Evolutionary conservation across 2,113 vertebrate species (phyloP).

Genomic region (Ophiodon elongatus): DNA sequence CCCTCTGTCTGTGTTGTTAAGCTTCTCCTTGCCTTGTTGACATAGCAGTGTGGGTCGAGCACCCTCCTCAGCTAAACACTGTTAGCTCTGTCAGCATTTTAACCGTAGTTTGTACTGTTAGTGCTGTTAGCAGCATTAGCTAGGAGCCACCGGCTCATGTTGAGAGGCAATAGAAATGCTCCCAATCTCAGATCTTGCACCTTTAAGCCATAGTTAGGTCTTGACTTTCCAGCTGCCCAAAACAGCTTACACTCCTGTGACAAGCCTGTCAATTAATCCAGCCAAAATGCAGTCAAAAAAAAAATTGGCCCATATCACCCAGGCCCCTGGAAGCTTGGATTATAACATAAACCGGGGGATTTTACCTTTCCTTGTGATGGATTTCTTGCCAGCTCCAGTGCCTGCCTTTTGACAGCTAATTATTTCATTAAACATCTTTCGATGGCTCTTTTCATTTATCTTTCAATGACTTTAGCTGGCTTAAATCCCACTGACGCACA

Average conservation of each 20-base stretch:
- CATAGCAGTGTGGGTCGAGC: neutral
- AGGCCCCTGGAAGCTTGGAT: constrained; percentile 66
- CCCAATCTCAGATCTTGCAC: neutral
- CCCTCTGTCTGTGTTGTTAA: no score
- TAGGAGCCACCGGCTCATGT: neutral
- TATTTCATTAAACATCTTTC: constrained; percentile 77
- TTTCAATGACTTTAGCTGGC: constrained; percentile 61
- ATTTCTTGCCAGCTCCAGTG: constrained; percentile 71
- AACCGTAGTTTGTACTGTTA: neutral
- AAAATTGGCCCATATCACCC: constrained; percentile 63
- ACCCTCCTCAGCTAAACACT: neutral
- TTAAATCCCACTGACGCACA: constrained; percentile 61
- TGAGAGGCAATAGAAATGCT: neutral
- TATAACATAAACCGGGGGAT: constrained; percentile 73
- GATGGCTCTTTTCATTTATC: constrained; percentile 65
- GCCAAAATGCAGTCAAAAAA: constrained; percentile 50
- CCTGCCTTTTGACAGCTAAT: constrained; percentile 81
- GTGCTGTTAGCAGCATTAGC: neutral
- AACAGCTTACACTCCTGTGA: constrained; percentile 64
- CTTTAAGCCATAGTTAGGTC: constrained; percentile 58
- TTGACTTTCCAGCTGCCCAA: constrained; percentile 53
- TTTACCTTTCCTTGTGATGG: constrained; percentile 73
- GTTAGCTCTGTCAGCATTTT: neutral
- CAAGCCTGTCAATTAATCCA: constrained; percentile 73
- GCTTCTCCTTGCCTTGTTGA: neutral